Evolutionary conservation across 2,797 vertebrate genomes (phyloP).

Genomic region (Channallabes apus): DNA sequence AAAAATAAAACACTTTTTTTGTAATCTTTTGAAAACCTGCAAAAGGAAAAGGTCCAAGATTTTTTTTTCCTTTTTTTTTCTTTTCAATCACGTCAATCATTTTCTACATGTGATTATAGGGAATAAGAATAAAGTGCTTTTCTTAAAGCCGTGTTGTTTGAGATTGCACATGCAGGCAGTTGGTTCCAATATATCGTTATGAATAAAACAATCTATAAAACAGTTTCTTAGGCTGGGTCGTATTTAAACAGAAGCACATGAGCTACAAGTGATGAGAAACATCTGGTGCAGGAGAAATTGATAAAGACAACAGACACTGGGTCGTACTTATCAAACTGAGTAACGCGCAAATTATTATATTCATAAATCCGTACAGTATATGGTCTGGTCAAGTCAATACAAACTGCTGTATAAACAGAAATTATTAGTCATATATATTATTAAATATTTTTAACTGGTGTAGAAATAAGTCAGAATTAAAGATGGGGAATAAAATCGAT

Average conservation of each 20-base stretch:
- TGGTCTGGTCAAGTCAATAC: too few relatives aligned
- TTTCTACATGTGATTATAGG: constrained; percentile 20
- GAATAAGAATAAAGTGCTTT: neutral
- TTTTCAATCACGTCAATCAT: neutral
- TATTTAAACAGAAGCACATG: neutral
- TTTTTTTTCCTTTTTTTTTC: neutral
- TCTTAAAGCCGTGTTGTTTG: constrained; percentile 17
- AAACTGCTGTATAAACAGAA: too few relatives aligned
- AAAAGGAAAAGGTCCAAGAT: neutral
- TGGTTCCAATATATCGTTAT: neutral
- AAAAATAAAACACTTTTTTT: constrained; percentile 1
- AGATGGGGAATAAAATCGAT: too few relatives aligned
- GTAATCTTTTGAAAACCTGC: neutral
- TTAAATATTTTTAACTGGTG: too few relatives aligned
- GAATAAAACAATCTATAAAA: neutral
- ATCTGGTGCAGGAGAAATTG: neutral
- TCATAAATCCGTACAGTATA: too few relatives aligned
- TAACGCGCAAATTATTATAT: too few relatives aligned
- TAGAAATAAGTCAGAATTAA: too few relatives aligned
- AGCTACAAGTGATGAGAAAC: neutral
- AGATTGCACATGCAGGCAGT: too few relatives aligned
- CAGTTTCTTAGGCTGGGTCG: neutral
- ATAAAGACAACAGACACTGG: neutral
- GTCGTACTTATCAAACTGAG: neutral
- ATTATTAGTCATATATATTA: too few relatives aligned